Base-by-base conservation (phyloP, 2,888 invertebrate species). In the Amphipyra berbera region DNA sequence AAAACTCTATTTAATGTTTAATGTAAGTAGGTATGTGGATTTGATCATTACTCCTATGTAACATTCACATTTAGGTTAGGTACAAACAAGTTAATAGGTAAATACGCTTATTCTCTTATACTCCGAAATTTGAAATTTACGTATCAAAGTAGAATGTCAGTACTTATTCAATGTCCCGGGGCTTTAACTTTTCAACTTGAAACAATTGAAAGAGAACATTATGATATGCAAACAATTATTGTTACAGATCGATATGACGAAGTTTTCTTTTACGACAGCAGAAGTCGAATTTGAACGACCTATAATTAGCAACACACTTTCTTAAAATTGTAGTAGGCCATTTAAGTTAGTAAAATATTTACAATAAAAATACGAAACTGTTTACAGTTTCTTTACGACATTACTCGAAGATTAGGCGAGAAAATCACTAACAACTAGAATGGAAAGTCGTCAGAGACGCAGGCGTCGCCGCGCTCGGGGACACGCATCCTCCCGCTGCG, bases 281-380 rank as follows among this genome's bases (percentile, higher is more conserved):
- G 83, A 88, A 90, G 89, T 91, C 88, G 88, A 89, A 87, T 84
- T 88, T 78, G 82, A 91, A 90, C 88, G 89, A 90, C 86, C 86
- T 85, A 86, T 87, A 87, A 85, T 88, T 90, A 92, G 90, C 90
- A 91, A 93, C 90, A 93, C 90, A 90, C 91, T 83, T 86, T 86
- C 89, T 88, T 88, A 89, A 86, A 88, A 87, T 85, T 84, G 83
- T 90, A 90, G 84, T 94, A 94, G 93, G 93, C 94, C 93, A 90
- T 93, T 88, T 88, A 90, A 90, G 82, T 90, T 89, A 90, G 82
- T 89, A 92, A 90, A 92, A 92, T 94, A 94, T 94, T 90, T 94
- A 94, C 94, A 94, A 84, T 92, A 92, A 92, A 89, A 90, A 90
- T 87, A 88, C 82, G 89, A 90, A 90, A 91, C 89, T 86, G 89